These are phyloP conservation scores for Manis javanica DNA, from an alignment of 2,797 vertebrate genomes.

Conservation along the genomic window DNA sequence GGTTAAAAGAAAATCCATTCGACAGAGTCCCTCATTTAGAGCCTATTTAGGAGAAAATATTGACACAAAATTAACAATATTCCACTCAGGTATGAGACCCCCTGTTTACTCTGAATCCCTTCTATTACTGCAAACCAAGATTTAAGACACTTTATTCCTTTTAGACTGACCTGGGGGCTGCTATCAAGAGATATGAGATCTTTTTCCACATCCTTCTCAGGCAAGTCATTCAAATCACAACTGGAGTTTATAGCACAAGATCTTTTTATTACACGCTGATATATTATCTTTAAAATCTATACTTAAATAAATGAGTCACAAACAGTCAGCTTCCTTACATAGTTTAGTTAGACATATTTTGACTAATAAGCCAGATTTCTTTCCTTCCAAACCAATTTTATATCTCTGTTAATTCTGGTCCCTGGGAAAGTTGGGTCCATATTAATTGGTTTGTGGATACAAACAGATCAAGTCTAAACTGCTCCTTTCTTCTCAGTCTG, in stretches of 20 bases:
- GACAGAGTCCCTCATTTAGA: neutral
- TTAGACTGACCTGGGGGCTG: neutral
- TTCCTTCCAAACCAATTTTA: neutral
- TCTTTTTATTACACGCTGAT: neutral
- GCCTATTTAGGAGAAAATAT: neutral
- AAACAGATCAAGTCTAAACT: conserved; percentile 15
- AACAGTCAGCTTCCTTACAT: neutral
- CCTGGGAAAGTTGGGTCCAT: neutral
- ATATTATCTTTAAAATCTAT: neutral
- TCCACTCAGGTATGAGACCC: neutral
- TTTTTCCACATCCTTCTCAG: neutral
- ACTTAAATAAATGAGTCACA: neutral
- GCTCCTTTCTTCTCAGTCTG: neutral
- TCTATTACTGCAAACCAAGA: neutral
- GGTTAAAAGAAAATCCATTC: neutral
- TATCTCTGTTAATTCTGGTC: neutral
- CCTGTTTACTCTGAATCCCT: neutral
- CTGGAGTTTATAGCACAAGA: neutral
- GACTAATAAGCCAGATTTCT: neutral
- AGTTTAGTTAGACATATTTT: neutral
- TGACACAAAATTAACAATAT: neutral
- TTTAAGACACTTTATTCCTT: conserved; percentile 23
- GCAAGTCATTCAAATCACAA: neutral
- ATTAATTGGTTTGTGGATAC: neutral
- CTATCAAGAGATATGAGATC: neutral